Evolutionary conservation across 2,888 invertebrate genomes (phyloP), one percentile per base, ranked within the genome.

Genomic region (Unio delphinus): DNA sequence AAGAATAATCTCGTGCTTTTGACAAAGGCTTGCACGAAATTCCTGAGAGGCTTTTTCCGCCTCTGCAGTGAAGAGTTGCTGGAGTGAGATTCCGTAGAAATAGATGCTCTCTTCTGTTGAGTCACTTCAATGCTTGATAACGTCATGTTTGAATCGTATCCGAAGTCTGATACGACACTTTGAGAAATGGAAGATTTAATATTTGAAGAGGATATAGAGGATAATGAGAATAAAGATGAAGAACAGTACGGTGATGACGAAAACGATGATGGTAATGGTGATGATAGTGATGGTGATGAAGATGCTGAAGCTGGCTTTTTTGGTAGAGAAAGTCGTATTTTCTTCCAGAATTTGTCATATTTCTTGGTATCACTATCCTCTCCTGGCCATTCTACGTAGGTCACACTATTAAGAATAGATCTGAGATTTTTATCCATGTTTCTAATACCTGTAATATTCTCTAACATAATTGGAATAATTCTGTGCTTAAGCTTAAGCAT

Each of bases 401-500:
- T 83, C 2, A 84, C 80, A 54, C 82, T 80, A 54, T 77, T 76
- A 11, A 84, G 57, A 26, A 84, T 82, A 18, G 76, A 75, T 64
- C 78, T 78, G 7, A 84, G 65, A 61, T 82, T 83, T 59, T 73
- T 78, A 67, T 84, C 84, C 28, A 79, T 64, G 61, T 70, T 72
- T 20, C 68, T 68, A 17, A 76, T 63, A 28, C 79, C 69, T 1
- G 76, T 70, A 2, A 83, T 70, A 61, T 83, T 80, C 23, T 80
- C 79, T 11, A 83, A 70, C n/a, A 85, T 75, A 3, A 85, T 74
- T 3, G 85, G 85, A 59, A 85, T 82, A 18, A 85, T 83, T 67
- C 75, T 82, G 72, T 84, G 84, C 69, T 81, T 82, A n/a, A 83
- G 73, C 67, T 82, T 80, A 23, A 85, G 68, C 85, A 85, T 85